Percentiles rank a stretch among this genome's conserved stretches.
Conservation (phyloP, 2,113 vertebrate genomes). For the Steatornis caripensis region DNA sequence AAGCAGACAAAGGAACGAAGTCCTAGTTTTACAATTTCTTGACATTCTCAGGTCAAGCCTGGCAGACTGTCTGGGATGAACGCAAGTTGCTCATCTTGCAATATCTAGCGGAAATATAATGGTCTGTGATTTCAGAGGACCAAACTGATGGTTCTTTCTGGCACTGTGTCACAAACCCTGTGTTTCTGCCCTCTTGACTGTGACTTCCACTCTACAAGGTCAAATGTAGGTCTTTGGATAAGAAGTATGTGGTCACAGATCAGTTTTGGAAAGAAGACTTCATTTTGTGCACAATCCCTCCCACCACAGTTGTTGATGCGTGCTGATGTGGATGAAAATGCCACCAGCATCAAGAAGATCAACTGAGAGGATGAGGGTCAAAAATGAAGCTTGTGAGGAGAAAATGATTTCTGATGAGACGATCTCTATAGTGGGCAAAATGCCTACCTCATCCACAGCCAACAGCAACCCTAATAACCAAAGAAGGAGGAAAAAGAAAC, state of each 20-base stretch:
- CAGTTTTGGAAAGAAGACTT: background rate
- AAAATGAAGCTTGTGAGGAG: background rate
- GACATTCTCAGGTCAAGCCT: background rate
- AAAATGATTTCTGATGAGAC: background rate
- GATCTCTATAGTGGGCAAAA: background rate
- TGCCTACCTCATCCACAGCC: background rate
- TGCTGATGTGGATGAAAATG: background rate
- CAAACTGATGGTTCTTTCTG: background rate
- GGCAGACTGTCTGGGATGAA: background rate
- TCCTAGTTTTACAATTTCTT: background rate
- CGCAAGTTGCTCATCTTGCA: background rate
- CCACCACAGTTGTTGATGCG: background rate
- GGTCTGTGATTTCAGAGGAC: accelerated
- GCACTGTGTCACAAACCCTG: accelerated
- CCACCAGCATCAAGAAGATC: background rate
- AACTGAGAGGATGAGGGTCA: background rate
- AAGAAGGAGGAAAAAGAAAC: background rate
- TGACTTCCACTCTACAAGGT: background rate
- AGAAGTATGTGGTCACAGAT: accelerated
- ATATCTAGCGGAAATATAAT: background rate
- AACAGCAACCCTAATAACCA: background rate
- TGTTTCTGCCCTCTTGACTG: background rate
- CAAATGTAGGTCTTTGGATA: background rate
- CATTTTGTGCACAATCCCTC: background rate
- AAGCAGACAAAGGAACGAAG: background rate